Conservation (phyloP, 2,888 invertebrate species). For the Palloptera scutellata region DNA sequence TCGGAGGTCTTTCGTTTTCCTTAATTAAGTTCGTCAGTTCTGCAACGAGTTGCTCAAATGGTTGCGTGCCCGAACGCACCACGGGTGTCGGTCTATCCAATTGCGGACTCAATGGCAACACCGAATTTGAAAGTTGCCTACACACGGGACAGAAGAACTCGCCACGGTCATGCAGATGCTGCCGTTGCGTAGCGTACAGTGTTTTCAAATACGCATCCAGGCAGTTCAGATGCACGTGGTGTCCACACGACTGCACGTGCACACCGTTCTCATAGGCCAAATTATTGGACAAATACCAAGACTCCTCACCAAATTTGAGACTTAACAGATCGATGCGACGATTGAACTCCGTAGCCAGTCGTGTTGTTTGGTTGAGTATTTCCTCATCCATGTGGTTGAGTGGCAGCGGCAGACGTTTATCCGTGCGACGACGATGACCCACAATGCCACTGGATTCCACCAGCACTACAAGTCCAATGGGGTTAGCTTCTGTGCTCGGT, state of each 20-base stretch:
- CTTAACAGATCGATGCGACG: constrained; percentile 79
- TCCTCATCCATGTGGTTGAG: constrained; percentile 73
- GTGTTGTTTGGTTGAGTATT: constrained; percentile 69
- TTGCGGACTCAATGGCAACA: constrained; percentile 82
- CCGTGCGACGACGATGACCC: constrained; percentile 72
- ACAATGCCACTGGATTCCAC: constrained; percentile 87
- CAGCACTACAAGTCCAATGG: constrained; percentile 88
- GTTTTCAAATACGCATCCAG: constrained; percentile 90
- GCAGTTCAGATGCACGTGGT: constrained; percentile 95
- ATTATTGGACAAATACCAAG: constrained; percentile 81
- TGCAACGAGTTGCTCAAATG: constrained; percentile 61
- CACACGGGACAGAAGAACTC: constrained; percentile 97
- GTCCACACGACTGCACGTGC: constrained; percentile 94
- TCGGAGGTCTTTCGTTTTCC: constrained; percentile 72
- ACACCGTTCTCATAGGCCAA: constrained; percentile 92
- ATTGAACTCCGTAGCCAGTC: constrained; percentile 79
- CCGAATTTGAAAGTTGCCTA: constrained; percentile 89
- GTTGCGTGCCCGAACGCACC: constrained; percentile 68
- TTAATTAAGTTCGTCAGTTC: constrained; percentile 71
- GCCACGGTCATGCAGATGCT: constrained; percentile 78
- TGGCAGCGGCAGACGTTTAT: constrained; percentile 66
- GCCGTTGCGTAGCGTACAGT: constrained; percentile 79
- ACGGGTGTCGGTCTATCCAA: constrained; percentile 73
- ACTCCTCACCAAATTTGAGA: constrained; percentile 80
- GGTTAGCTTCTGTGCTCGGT: constrained; percentile 82